Conservation (phyloP, 2,797 vertebrate genomes). For the Hippopotamyrus pictus region DNA sequence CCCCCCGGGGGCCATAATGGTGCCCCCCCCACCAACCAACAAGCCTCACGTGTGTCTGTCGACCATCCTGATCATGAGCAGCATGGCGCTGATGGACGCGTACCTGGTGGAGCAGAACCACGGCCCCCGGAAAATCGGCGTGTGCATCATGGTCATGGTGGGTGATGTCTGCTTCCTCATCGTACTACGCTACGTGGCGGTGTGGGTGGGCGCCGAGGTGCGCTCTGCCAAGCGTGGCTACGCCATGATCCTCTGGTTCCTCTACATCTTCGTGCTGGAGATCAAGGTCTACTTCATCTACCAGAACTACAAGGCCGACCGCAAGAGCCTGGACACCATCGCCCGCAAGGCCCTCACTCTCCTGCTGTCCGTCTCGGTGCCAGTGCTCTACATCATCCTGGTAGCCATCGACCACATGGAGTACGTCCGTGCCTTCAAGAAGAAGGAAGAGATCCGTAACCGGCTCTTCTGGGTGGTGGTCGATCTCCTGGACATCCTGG, state of each 20-base stretch:
- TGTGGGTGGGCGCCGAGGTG: constrained; percentile 83
- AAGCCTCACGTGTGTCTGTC: constrained; percentile 79
- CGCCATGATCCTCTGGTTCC: constrained; percentile 78
- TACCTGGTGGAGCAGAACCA: constrained; percentile 78
- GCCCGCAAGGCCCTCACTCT: constrained; percentile 69
- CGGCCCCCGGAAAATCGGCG: constrained; percentile 67
- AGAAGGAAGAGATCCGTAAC: constrained; percentile 76
- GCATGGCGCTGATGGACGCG: constrained; percentile 69
- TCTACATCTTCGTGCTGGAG: constrained; percentile 76
- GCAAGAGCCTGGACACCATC: constrained; percentile 68
- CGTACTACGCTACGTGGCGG: constrained; percentile 73
- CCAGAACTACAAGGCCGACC: constrained; percentile 83
- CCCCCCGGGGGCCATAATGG: constrained; percentile 51
- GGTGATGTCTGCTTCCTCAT: constrained; percentile 80
- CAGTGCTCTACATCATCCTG: constrained; percentile 66
- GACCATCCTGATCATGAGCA: constrained; percentile 72
- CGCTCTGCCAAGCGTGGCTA: constrained; percentile 79
- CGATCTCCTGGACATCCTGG: constrained; percentile 78
- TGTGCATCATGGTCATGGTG: constrained; percentile 76
- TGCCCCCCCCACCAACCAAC: constrained; percentile 70
- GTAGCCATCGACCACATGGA: constrained; percentile 78
- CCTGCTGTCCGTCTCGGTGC: constrained; percentile 65
- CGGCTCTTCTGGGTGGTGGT: constrained; percentile 82
- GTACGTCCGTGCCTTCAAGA: constrained; percentile 75
- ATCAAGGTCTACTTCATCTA: constrained; percentile 80